Base-by-base conservation (phyloP, 2,888 invertebrate species). In the Ecliptopera silaceata region DNA sequence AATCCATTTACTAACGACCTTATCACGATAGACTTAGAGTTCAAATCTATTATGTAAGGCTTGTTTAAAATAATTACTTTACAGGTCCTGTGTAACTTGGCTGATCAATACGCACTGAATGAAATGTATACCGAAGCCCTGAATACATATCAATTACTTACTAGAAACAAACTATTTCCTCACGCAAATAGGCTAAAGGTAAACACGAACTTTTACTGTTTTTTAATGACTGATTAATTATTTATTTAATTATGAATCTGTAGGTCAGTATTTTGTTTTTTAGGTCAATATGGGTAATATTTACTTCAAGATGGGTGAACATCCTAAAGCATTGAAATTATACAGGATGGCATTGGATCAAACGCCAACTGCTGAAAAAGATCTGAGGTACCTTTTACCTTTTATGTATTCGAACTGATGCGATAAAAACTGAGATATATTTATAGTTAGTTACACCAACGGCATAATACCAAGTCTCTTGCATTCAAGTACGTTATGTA, bases 281-380 rank as follows among this genome's bases (percentile, higher is more conserved):
- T 55, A 91, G 91, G 90, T 91, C 0, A 99, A 99, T 82, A 99
- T 99, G 96, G 99, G 99, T 1, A 99, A 99, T 79, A 98, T 99
- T 72, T 97, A 98, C 84, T 97, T 97, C 74, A 97, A 96, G 87
- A 96, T 98, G 93, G 97, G 97, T 65, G 94, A 97, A 74, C 97
- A 96, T 77, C 95, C 96, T 11, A 97, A 98, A 88, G 99, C 99
- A 0, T 94, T 99, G 56, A 99, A 99, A 91, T 95, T 98, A 92
- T 99, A 98, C 80, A 94, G 99, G 70, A 99, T 99, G 99, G 99
- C 99, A 0, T 92, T 99, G 64, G 99, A 99, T 87, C 99, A 99
- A 85, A 96, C 96, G 3, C 97, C 98, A 0, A 96, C 96, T 34
- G 96, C 96, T 50, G 97, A 98, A 77, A 98, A 98, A 80, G 97